Base-by-base conservation (phyloP, 2,113 vertebrate genomes). In the Myotis brandtii region DNA sequence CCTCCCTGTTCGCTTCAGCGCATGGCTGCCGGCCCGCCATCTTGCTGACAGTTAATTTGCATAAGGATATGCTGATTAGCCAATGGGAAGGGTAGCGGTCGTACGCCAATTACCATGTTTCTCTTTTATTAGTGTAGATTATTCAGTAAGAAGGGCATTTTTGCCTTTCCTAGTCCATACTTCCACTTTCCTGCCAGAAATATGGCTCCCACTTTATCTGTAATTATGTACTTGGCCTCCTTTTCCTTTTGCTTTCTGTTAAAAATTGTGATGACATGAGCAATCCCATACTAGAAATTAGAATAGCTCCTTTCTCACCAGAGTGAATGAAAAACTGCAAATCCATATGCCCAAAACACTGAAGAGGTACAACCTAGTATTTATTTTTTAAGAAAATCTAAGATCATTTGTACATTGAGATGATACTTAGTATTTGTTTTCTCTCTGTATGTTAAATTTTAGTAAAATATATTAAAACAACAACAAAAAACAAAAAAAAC, bases 171-270 rank as follows among this genome's bases (percentile, higher is more conserved):
- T 89, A 30, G 34, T 72, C 52, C 14, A 25, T 79, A 46, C 34
- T 72, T 93, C 12, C 7, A 23, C 16, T 67, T 80, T 85, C 84
- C 40, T 66, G 83, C 77, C 52, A 56, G 20, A 56, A 56, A 56
- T 56, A 56, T 23, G 54, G 54, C 54, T 56, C 54, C 48, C 37
- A 90, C 6, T 73, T 0, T 40, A 66, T n/a, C 48, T 92, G 23
- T 75, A 70, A 83, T 46, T 69, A 34, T 30, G 80, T 69, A 52
- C 16, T 50, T 34, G 5, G 37, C 40, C 80, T 73, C 66, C 20
- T 77, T 84, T 82, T 73, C 56, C 25, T 76, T 83, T 81, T 94
- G 69, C 46, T 86, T 66, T 83, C 56, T 85, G 64, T 79, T 77
- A 91, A 50, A 88, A 46, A 72, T 25, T 54, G 56, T 73, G 67